Evolutionary conservation across 92 coral and sea anemone genomes (phyloP).

Genomic region (Anthopleura xanthogrammica): DNA sequence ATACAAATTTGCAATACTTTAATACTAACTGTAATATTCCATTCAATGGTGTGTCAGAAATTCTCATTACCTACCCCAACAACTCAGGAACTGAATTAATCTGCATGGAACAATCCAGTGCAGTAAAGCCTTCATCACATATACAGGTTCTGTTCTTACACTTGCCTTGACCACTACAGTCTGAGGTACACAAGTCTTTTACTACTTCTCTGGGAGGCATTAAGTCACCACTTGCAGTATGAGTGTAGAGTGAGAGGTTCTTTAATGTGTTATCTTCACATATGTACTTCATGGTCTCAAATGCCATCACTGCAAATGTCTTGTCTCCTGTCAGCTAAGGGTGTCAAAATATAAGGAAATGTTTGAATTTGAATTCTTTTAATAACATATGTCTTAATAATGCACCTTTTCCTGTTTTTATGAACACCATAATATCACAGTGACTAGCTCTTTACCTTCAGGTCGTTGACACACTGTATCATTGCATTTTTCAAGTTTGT

Average conservation of each 20-base stretch:
- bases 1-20: neutral
- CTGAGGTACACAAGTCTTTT: slow-evolving; percentile 62
- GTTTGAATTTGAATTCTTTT: too few species aligned
- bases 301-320: slow-evolving; percentile 39
- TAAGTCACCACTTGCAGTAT: slow-evolving; percentile 41
- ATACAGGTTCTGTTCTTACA: slow-evolving; percentile 66
- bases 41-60: neutral
- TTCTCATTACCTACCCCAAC: slow-evolving; percentile 36
- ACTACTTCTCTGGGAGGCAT: slow-evolving; percentile 50
- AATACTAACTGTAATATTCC: neutral
- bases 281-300: slow-evolving; percentile 41
- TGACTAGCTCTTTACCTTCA: slow-evolving; percentile 27
- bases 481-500: slow-evolving; percentile 43
- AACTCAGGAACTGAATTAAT: slow-evolving; percentile 52
- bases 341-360: neutral
- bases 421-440: too few species aligned
- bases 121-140: slow-evolving; percentile 63
- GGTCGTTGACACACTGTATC: slow-evolving; percentile 43
- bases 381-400: too few species aligned
- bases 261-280: slow-evolving; percentile 48
- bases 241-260: slow-evolving; percentile 28
- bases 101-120: slow-evolving; percentile 67
- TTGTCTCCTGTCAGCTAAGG: slow-evolving; percentile 44
- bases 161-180: slow-evolving; percentile 68
- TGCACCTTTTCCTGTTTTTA: too few species aligned